Evolutionary conservation across 2,888 invertebrate species (phyloP), one percentile per base, ranked within the genome.

Genomic region (Coenonympha arcania): DNA sequence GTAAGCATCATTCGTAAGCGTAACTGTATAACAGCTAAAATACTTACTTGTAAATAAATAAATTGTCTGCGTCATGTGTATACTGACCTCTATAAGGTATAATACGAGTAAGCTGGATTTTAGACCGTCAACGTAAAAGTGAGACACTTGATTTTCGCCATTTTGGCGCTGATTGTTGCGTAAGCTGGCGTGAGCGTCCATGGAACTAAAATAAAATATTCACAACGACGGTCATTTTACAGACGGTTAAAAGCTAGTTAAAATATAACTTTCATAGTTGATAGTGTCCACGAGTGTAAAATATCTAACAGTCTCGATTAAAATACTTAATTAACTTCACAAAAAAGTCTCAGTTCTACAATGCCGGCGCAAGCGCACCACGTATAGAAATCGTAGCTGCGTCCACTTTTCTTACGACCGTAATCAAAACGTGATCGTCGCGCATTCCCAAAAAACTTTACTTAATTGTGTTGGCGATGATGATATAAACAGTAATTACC

Each of bases 371-470:
- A 22, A 50, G 18, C 39, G 6, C 22, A 22, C 48, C 41, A 45
- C 22, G 45, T 37, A 69, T 70, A 69, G 67, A 69, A 68, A 66
- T 65, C 62, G 64, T 59, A 59, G 71, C 62, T 68, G 68, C 69
- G 68, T 75, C 76, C 76, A 76, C 62, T 67, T 76, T 76, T 73
- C 50, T 78, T 74, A 75, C 65, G 65, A 71, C 73, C 55, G 67
- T 75, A 80, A 83, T 84, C 81, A 82, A 84, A 82, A 72, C 75
- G 74, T 81, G 80, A 85, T 81, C 81, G 84, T 84, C 79, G 78
- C 68, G 57, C 76, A 68, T 73, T 73, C 69, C 73, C 70, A 76
- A 81, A 85, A 81, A 77, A 73, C 68, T 63, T 39, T 65, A 76
- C 72, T 83, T 84, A 82, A 85, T 84, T 83, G 78, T 81, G 77